These are phyloP conservation scores for Tetrao urogallus DNA, from an alignment of 2,113 vertebrate genomes.

Conservation along the genomic window DNA sequence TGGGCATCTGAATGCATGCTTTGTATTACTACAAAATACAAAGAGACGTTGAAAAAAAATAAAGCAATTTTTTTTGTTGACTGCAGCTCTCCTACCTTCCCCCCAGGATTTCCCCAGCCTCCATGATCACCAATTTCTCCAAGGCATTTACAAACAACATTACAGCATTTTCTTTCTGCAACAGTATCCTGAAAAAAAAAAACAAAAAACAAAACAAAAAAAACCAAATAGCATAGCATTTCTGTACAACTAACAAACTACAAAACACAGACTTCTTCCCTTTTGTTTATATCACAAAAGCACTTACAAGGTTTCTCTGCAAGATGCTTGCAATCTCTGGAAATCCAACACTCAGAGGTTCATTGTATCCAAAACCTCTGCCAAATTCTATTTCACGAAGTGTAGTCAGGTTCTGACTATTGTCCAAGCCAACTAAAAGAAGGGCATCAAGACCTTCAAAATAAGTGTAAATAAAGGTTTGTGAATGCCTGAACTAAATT, in stretches of 20 bases:
- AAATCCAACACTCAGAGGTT: constrained; percentile 82
- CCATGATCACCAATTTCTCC: constrained; percentile 83
- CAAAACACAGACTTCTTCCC: neutral
- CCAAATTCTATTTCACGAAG: constrained; percentile 90
- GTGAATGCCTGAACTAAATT: neutral
- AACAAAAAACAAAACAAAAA: neutral
- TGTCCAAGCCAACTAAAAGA: constrained; percentile 83
- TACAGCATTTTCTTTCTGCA: constrained; percentile 85
- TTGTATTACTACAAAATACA: neutral
- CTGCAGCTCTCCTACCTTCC: constrained; percentile 77
- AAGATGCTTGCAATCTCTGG: constrained; percentile 76
- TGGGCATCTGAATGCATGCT: neutral
- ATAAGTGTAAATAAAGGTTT: constrained; percentile 4
- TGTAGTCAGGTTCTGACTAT: constrained; percentile 65
- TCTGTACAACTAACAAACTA: neutral
- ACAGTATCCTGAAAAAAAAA: constrained; percentile 75
- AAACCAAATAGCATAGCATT: neutral
- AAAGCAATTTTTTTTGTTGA: neutral
- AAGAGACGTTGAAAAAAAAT: neutral
- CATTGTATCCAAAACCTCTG: constrained; percentile 82
- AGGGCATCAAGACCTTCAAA: constrained; percentile 83
- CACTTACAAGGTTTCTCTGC: constrained; percentile 86
- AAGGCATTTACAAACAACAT: constrained; percentile 81
- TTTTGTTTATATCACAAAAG: neutral
- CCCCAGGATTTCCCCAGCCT: constrained; percentile 70